These are phyloP conservation scores for Melieria crassipennis DNA, from an alignment of 2,888 invertebrate species.

Conservation along the genomic window DNA sequence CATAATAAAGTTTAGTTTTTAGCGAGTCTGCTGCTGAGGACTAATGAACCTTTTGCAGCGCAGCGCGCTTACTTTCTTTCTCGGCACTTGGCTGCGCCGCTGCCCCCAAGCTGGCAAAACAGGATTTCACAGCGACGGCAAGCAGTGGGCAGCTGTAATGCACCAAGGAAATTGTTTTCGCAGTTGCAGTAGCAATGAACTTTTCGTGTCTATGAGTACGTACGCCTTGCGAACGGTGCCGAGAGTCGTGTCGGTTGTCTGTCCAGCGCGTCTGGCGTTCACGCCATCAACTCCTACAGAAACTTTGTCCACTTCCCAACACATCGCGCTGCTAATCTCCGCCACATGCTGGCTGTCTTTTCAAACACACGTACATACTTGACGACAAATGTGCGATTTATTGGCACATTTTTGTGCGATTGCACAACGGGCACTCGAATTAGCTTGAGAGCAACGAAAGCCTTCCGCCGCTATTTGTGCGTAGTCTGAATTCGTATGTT, in stretches of 20 bases:
- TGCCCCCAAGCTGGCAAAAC: constrained; percentile 5
- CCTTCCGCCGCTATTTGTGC: not conserved
- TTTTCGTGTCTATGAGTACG: constrained; percentile 8
- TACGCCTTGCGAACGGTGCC: too few species aligned
- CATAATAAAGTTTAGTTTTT: not conserved
- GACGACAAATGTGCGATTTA: constrained; percentile 12
- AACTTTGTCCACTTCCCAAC: too few species aligned
- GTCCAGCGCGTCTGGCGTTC: not conserved
- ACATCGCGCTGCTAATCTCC: not conserved
- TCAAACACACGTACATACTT: not conserved
- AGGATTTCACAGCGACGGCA: not conserved
- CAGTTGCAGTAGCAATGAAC: constrained; percentile 28
- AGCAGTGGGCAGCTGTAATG: constrained; percentile 4
- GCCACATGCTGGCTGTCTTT: not conserved
- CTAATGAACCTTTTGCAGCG: constrained; percentile 17
- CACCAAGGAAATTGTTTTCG: constrained; percentile 23
- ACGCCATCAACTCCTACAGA: not conserved
- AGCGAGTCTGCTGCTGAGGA: constrained; percentile 12
- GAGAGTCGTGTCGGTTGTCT: not conserved
- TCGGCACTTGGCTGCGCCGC: not conserved
- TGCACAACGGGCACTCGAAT: constrained; percentile 5
- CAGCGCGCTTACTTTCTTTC: constrained; percentile 14
- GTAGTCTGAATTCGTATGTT: not conserved
- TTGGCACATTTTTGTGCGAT: constrained; percentile 14
- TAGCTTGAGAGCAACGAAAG: constrained; percentile 3